A percentile compares a stretch with the other conserved stretches of the same genome.
Evolutionary conservation across 2,888 invertebrate genomes (phyloP).

Genomic region (Acanthococcus lagerstroemiae): DNA sequence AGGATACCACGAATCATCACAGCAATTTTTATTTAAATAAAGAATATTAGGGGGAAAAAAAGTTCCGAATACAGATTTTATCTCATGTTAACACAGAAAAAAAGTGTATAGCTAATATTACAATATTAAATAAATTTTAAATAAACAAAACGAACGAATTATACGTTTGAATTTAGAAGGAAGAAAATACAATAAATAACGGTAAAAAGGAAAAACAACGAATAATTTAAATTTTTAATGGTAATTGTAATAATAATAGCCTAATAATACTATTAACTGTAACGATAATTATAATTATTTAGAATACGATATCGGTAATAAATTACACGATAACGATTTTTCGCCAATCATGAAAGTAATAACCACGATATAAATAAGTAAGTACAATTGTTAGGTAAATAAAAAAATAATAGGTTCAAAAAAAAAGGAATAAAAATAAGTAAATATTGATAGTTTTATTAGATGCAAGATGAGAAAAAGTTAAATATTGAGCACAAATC

Average conservation of each 20-base stretch:
- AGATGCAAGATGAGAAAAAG: conserved; percentile 12
- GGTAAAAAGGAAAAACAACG: neutral
- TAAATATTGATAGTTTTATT: conserved; percentile 1
- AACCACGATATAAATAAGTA: too few relatives aligned
- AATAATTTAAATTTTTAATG: neutral
- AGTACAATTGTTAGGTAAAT: neutral
- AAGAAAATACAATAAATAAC: neutral
- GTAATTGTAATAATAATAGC: too few relatives aligned
- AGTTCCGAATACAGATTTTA: conserved; percentile 15
- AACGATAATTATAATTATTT: too few relatives aligned
- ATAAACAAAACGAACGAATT: conserved; percentile 4
- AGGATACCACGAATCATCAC: conserved; percentile 12
- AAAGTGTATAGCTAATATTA: conserved; percentile 25
- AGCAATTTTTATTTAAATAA: conserved; percentile 25
- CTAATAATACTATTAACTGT: too few relatives aligned
- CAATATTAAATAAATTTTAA: conserved; percentile 15
- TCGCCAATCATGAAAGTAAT: neutral
- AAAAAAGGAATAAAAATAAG: conserved; percentile 18
- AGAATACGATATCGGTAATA: too few relatives aligned
- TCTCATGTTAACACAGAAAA: conserved; percentile 26
- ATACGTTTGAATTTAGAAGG: conserved; percentile 11
- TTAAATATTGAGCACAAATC: conserved; percentile 22
- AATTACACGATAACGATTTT: neutral
- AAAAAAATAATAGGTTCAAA: too few relatives aligned
- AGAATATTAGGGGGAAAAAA: conserved; percentile 16